Conservation (phyloP, 2,888 invertebrate genomes). For the Drosophila algonquin region DNA sequence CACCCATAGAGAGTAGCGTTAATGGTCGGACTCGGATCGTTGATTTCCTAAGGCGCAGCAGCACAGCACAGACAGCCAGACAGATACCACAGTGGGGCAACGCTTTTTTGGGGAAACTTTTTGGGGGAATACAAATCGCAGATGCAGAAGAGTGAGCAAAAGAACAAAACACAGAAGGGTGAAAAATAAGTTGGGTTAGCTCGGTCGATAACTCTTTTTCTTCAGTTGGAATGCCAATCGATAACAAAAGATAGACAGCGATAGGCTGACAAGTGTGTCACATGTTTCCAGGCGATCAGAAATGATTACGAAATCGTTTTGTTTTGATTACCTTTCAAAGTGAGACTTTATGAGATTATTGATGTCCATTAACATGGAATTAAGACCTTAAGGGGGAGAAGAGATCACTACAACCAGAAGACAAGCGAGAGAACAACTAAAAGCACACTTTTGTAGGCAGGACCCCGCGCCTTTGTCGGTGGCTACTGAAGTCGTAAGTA, state of each 20-base stretch:
- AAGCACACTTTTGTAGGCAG: too few relatives aligned
- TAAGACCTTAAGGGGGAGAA: too few relatives aligned
- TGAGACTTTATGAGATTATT: too few relatives aligned
- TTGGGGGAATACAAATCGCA: neutral
- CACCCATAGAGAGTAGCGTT: conserved; percentile 36
- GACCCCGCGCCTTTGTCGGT: too few relatives aligned
- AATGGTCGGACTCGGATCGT: conserved; percentile 44
- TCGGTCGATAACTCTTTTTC: neutral
- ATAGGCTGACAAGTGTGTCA: too few relatives aligned
- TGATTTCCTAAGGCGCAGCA: conserved; percentile 27
- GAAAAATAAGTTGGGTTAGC: neutral
- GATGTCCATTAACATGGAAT: too few relatives aligned
- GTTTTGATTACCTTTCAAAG: too few relatives aligned
- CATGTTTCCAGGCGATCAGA: too few relatives aligned
- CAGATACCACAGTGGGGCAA: conserved; percentile 26
- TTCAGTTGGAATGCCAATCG: neutral
- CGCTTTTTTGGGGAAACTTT: neutral
- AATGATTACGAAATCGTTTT: too few relatives aligned
- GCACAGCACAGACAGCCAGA: neutral
- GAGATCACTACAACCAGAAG: too few relatives aligned
- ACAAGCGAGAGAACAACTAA: too few relatives aligned
- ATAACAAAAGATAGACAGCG: neutral
- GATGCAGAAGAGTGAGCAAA: neutral
- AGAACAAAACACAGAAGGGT: neutral
- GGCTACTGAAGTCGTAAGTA: too few relatives aligned